Conservation (phyloP, 2,113 vertebrate species). For the Entelurus aequoreus region DNA sequence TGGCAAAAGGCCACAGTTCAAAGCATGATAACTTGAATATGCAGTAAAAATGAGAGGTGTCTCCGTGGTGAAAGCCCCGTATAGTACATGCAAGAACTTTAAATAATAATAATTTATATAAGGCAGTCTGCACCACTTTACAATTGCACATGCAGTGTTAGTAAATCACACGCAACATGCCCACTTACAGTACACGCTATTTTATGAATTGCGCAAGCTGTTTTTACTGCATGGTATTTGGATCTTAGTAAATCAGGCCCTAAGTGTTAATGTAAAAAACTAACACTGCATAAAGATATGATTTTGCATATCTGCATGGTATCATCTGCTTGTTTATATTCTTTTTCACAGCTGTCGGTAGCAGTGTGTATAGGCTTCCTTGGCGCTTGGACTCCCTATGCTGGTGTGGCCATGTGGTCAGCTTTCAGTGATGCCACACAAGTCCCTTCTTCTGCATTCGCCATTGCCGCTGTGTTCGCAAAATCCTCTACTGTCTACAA, state of each 20-base stretch:
- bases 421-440: constrained; percentile 61
- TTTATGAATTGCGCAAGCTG: too few relatives aligned
- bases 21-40: too few relatives aligned
- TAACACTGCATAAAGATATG: not conserved
- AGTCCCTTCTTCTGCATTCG: constrained; percentile 70
- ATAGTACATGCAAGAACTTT: too few relatives aligned
- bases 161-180: too few relatives aligned
- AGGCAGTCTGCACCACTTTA: too few relatives aligned
- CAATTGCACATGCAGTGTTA: too few relatives aligned
- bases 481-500: constrained; percentile 83
- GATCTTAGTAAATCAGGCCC: not conserved
- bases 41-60: too few relatives aligned
- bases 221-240: too few relatives aligned
- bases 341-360: constrained; percentile 68
- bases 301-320: constrained; percentile 9
- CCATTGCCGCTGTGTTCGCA: constrained; percentile 71
- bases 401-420: constrained; percentile 73
- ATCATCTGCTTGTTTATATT: not conserved
- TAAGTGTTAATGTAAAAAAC: not conserved
- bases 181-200: too few relatives aligned
- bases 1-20: too few relatives aligned
- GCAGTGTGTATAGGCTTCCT: constrained; percentile 79
- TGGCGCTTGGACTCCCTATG: constrained; percentile 78
- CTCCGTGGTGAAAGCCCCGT: too few relatives aligned
- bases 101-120: too few relatives aligned